phyloP scores from a whole-genome alignment of 2,888 invertebrate genomes.

The Diaprepes abbreviatus region DNA sequence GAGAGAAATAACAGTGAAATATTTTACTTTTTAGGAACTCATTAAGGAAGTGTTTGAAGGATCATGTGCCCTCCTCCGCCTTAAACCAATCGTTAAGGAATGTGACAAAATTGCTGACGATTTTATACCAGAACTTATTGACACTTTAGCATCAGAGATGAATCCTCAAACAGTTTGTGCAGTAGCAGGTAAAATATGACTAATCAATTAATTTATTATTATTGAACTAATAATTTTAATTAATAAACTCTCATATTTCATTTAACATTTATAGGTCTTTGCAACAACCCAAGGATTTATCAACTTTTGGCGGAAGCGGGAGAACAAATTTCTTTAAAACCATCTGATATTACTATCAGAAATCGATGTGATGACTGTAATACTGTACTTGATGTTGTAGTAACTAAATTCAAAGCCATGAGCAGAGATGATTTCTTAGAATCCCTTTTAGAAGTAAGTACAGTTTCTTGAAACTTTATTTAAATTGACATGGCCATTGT shows the following conservation, averaged over 20 bases:
- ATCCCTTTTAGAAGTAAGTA: slow-evolving; percentile 70
- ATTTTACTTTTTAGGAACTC: slow-evolving; percentile 79
- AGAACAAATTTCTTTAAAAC: slow-evolving; percentile 30
- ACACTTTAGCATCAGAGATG: slow-evolving; percentile 91
- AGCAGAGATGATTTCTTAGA: slow-evolving; percentile 73
- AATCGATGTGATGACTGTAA: slow-evolving; percentile 69
- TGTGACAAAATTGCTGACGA: slow-evolving; percentile 86
- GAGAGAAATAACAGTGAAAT: no score
- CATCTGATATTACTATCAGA: background rate
- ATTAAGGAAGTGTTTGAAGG: slow-evolving; percentile 90
- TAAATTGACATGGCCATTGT: no score
- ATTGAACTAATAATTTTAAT: no score
- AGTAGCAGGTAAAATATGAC: slow-evolving; percentile 73
- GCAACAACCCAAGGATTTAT: slow-evolving; percentile 83
- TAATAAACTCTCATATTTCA: no score
- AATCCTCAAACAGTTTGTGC: slow-evolving; percentile 90
- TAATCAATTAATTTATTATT: background rate
- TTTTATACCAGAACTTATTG: slow-evolving; percentile 88
- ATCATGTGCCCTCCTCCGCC: slow-evolving; percentile 84
- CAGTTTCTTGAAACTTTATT: no score
- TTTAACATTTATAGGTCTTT: slow-evolving; percentile 75
- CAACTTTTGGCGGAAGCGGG: slow-evolving; percentile 72
- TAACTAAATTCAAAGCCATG: slow-evolving; percentile 71
- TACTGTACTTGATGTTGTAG: slow-evolving; percentile 69
- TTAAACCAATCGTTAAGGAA: slow-evolving; percentile 80